These are phyloP conservation scores for Pyralis farinalis DNA, from an alignment of 2,888 invertebrate species.

Conservation along the genomic window DNA sequence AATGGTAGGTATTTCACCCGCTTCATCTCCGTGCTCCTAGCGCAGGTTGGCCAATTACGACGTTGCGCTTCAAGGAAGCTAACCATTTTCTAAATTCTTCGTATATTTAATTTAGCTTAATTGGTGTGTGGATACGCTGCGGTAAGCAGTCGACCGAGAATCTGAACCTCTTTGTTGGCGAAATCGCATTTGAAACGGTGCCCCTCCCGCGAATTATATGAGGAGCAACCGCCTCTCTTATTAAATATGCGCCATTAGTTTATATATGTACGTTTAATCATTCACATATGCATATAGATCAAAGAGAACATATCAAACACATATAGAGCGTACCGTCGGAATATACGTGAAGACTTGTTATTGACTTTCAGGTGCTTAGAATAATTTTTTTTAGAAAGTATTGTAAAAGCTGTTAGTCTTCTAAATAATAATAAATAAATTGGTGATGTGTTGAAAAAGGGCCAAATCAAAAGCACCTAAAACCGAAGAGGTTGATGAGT, in stretches of 20 bases:
- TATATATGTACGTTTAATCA: no score
- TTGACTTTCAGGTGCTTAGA: no score
- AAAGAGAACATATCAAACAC: no score
- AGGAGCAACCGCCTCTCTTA: slow-evolving; percentile 33
- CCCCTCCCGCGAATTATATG: slow-evolving; percentile 44
- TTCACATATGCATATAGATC: no score
- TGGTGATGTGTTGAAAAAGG: no score
- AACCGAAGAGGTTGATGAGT: no score
- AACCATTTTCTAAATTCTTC: slow-evolving; percentile 80
- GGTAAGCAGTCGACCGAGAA: slow-evolving; percentile 73
- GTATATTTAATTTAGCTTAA: slow-evolving; percentile 78
- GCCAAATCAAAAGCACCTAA: no score
- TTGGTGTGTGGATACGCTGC: slow-evolving; percentile 71
- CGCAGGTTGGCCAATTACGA: slow-evolving; percentile 73
- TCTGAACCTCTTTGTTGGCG: slow-evolving; percentile 69
- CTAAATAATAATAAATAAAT: no score
- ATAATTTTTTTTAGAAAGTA: no score
- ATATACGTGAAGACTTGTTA: no score
- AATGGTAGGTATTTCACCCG: slow-evolving; percentile 55
- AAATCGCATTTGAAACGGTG: slow-evolving; percentile 65
- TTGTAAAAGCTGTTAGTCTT: no score
- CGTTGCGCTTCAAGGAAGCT: slow-evolving; percentile 79
- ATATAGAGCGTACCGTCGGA: no score
- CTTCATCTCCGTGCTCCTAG: slow-evolving; percentile 65
- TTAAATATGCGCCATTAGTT: slow-evolving; percentile 23